phyloP scores from a whole-genome alignment of 2,113 vertebrate species.

The Misgurnus mizolepis region DNA sequence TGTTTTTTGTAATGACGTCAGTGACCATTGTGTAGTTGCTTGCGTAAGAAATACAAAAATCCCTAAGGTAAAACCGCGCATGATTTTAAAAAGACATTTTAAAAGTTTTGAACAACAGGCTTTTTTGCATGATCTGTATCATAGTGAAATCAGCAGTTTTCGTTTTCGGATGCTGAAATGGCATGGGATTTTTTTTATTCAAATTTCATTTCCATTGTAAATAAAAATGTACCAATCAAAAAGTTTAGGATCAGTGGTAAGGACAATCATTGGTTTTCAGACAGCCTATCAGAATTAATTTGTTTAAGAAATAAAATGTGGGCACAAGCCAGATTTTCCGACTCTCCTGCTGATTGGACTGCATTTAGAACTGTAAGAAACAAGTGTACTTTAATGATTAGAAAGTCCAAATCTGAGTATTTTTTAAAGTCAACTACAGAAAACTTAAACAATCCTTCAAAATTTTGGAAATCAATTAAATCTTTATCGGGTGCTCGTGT shows the following conservation, averaged over 20 bases:
- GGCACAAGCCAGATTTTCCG: neutral
- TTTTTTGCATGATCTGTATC: constrained; percentile 9
- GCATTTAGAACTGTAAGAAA: constrained; percentile 25
- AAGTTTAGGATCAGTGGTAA: constrained; percentile 28
- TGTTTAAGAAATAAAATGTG: constrained; percentile 20
- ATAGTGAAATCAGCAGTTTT: neutral
- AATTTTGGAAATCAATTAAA: neutral
- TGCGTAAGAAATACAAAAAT: neutral
- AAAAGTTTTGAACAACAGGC: constrained; percentile 20
- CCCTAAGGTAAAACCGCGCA: neutral
- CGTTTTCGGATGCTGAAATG: neutral
- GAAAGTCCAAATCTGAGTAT: constrained; percentile 20
- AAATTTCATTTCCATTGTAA: constrained; percentile 4
- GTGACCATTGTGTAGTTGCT: constrained; percentile 18
- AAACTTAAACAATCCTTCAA: neutral
- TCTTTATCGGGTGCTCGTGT: neutral
- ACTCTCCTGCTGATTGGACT: constrained; percentile 19
- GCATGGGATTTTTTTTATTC: constrained; percentile 21
- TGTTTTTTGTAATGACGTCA: constrained; percentile 33
- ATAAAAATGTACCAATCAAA: constrained; percentile 22
- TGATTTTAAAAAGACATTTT: constrained; percentile 1
- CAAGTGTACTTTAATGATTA: constrained; percentile 6
- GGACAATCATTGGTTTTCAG: constrained; percentile 9
- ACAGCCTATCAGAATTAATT: constrained; percentile 29
- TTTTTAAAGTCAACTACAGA: constrained; percentile 14